Evolutionary conservation across 1,140 invertebrate genomes (phyloP), one percentile per base, ranked within the genome.

Genomic region (Xylocopa sonorina): DNA sequence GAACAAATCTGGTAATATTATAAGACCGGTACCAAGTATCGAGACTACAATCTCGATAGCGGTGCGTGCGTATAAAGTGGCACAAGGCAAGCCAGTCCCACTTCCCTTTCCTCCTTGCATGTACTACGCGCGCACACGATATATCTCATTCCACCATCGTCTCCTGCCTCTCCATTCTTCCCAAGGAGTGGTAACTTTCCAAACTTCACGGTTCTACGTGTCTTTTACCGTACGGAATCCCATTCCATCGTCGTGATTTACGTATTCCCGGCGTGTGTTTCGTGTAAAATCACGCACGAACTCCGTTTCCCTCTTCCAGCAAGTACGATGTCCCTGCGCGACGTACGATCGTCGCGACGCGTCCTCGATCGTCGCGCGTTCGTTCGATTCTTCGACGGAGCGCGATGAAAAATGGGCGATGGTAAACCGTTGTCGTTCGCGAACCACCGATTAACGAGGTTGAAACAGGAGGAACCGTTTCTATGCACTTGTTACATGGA

Each of bases 81-180:
- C 58, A 86, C 76, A 83, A 86, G 83, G 73, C 60, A 80, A 84
- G 29, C 78, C 55, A 63, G 79, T 84, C 64, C 71, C 60, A 80
- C 81, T 82, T 87, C 81, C 50, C 83, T 84, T 66, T 84, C 53
- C 63, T 87, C 24, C 55, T 80, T 41, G 50, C 41, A 46, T 63
- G 48, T 60, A 63, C 57, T 60, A 63, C 57, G 63, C 21, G 51
- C 12, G 14, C 24, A 14, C 34, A 63, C 60, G 38, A 27, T 24
- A 64, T 57, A 46, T 78, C 55, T 50, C 67, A 32, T 78, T 81
- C 66, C 50, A 68, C 58, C 79, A 34, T 57, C 50, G 34, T 69
- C 64, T 62, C 66, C 43, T 71, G 27, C 50, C 48, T 34, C 16
- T 64, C 60, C 78, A 38, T 66, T 75, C 41, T 55, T 82, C 38